Base-by-base conservation (phyloP, 2,888 invertebrate genomes). In the Sinhomidia bicolor region DNA sequence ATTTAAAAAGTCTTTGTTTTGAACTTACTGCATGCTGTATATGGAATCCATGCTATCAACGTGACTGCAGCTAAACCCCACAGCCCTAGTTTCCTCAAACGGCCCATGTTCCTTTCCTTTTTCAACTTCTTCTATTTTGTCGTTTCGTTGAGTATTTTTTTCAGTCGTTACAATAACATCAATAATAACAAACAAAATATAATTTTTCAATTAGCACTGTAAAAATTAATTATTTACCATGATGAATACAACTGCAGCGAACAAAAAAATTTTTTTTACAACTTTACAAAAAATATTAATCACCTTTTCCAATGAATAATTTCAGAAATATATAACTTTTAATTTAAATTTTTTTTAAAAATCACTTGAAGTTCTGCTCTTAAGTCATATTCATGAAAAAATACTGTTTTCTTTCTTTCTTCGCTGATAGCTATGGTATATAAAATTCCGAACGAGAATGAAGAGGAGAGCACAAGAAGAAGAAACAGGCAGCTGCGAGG, bases 41-140 rank as follows among this genome's bases (percentile, higher is more conserved):
- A 62, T 14, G 88, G 88, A 17, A 88, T 88, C 88, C 84, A 84
- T 71, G 84, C 74, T 1, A 88, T 41, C 51, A 88, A 29, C 17
- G 80, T 82, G n/a, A 88, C 68, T 20, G 79, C 83, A 47, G 84
- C 88, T 26, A 88, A 80, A 60, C 88, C 84, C 84, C 84, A 88
- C 84, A 88, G 23, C 62, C 81, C 81, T 12, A 78, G 14, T 23
- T 51, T 60, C 62, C 78, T 62, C 14, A 84, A 60, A 14, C 71
- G 83, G 47, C 80, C 88, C 88, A 88, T 88, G 84, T 54, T 57
- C 76, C 60, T 62, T 80, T 41, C 60, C n/a, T 14, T 29, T 57
- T 36, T 51, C n/a, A 51, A n/a, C 51, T 51, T n/a, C n/a, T 26
- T 76, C 1, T 3, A 4, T 41, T 44, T 23, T 26, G 32, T 41